These are phyloP conservation scores for Plectropomus leopardus DNA, from an alignment of 2,113 vertebrate species.

Conservation along the genomic window DNA sequence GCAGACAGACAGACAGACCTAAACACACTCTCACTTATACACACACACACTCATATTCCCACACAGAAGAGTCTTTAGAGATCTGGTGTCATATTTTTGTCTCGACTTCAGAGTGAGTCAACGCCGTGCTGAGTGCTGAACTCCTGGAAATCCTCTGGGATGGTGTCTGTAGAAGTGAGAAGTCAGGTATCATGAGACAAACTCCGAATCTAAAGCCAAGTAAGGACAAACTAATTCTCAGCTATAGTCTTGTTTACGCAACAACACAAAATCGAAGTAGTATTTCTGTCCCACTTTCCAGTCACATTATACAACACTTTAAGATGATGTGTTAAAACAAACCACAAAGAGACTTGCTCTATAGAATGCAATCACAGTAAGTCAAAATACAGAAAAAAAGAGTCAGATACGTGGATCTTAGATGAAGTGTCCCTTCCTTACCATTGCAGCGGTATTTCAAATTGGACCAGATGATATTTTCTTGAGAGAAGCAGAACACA, in stretches of 20 bases:
- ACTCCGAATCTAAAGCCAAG: constrained; percentile 12
- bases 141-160: constrained; percentile 87
- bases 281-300: not conserved
- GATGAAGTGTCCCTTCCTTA: constrained; percentile 67
- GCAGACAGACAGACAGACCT: constrained; percentile 5
- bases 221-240: constrained; percentile 22
- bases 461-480: constrained; percentile 99
- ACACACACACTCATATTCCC: constrained; percentile 8
- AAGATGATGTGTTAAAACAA: too few species aligned
- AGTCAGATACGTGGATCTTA: not conserved
- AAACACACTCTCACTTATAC: not conserved
- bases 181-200: constrained; percentile 7
- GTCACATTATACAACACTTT: not conserved
- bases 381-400: not conserved
- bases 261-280: constrained; percentile 13
- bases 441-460: constrained; percentile 98
- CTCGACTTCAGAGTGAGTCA: constrained; percentile 73
- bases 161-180: constrained; percentile 79
- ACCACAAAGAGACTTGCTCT: not conserved
- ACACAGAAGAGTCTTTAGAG: constrained; percentile 41
- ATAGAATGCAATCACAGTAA: not conserved
- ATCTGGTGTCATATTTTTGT: constrained; percentile 28
- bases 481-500: constrained; percentile 99
- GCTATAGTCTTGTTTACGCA: constrained; percentile 5
- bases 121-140: constrained; percentile 80